Evolutionary conservation across 2,888 invertebrate genomes (phyloP), one percentile per base, ranked within the genome.

Genomic region (Synanthedon andrenaeformis): DNA sequence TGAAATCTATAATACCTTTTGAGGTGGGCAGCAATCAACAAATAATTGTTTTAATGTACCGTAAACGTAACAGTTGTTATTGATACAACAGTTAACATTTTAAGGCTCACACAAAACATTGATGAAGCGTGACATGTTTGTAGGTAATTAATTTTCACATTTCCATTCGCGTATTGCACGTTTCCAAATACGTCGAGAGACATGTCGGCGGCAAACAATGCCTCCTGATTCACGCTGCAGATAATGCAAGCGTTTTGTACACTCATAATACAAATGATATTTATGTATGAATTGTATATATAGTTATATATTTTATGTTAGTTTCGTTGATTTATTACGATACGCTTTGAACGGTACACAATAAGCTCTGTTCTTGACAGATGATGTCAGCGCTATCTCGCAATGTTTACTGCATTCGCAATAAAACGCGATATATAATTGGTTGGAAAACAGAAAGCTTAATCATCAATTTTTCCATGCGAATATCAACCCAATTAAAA

Each of bases 171-270:
- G 35, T 35, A 35, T 10, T 61, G 62, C 65, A 59, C 65, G 63
- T 62, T 62, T 64, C 69, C 68, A 72, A 73, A 76, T 71, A 74
- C 68, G 62, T 70, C 66, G 56, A 62, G 56, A 62, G 64, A 66
- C 64, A 67, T 59, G 67, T 61, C 62, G 66, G 62, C 64, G 56
- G 68, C 69, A 73, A 76, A 79, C 78, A 81, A 79, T 76, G 67
- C 64, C 52, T 56, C 57, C 62, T 78, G 76, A 80, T 70, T 81
- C 79, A 81, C 69, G 61, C 64, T 51, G 57, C 54, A 62, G 65
- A 70, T 73, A 76, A 74, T 70, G 68, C 69, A 70, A 42, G 67
- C 66, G 67, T 61, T 64, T 71, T 72, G 70, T 70, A 70, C 61
- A 71, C 70, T 45, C 45, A 45, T 45, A 45, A 45, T 8, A 45